A percentile compares a stretch with the other conserved stretches of the same genome.
These are phyloP conservation scores for Eulacestoma nigropectus DNA, from an alignment of 2,113 vertebrate species.

Conservation along the genomic window DNA sequence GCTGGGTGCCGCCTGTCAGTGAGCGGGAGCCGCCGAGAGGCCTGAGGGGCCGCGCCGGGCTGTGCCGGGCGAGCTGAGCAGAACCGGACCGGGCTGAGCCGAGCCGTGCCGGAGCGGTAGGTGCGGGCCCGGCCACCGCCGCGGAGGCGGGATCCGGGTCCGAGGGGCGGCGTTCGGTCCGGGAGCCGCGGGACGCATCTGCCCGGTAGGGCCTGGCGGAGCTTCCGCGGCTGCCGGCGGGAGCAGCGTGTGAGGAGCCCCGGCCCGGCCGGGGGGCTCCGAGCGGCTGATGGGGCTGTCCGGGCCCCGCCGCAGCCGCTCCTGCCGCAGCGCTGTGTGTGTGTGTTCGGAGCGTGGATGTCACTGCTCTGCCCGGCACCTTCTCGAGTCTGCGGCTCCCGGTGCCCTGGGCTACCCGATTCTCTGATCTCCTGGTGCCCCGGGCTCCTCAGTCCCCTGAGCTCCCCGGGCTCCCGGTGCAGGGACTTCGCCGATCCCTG, in stretches of 20 bases:
- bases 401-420: not conserved
- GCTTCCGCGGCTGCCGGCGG: not conserved
- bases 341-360: not conserved
- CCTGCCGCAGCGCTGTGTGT: not conserved
- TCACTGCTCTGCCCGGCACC: not conserved
- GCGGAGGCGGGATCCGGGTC: not conserved
- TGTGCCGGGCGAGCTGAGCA: not conserved
- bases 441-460: not conserved
- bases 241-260: not conserved
- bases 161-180: no score
- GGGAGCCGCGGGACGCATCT: not conserved
- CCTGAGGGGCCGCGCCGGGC: not conserved
- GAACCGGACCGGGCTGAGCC: not conserved
- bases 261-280: not conserved
- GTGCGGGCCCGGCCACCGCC: not conserved
- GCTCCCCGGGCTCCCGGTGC: not conserved
- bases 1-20: not conserved
- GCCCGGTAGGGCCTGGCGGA: not conserved
- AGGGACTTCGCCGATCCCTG: not conserved
- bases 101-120: not conserved
- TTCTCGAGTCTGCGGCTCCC: not conserved
- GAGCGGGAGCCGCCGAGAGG: not conserved
- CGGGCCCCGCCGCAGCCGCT: not conserved
- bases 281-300: not conserved
- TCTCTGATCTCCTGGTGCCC: not conserved